phyloP scores from a whole-genome alignment of 2,113 vertebrate genomes.

The Gobio gobio region DNA sequence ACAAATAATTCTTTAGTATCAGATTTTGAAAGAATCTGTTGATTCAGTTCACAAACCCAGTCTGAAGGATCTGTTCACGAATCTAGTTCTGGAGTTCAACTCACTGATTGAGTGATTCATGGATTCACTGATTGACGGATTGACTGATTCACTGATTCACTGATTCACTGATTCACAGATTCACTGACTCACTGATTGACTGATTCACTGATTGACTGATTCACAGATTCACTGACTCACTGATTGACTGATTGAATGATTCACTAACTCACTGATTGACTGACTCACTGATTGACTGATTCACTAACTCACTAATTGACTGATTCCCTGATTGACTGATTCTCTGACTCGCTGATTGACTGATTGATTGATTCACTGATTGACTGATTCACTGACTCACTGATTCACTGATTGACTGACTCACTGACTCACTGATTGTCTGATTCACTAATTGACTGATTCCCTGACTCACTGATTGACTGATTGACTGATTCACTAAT shows the following conservation, averaged over 20 bases:
- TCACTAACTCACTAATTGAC: too few relatives aligned
- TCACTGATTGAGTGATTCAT: background rate
- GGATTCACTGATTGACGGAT: too few relatives aligned
- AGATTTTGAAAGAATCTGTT: background rate
- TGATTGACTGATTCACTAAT: background rate
- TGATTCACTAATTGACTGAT: background rate
- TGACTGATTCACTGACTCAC: background rate
- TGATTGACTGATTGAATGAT: too few relatives aligned
- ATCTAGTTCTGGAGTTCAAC: background rate
- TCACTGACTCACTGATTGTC: background rate
- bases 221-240: too few relatives aligned
- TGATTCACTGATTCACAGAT: too few relatives aligned
- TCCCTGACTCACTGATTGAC: background rate
- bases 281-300: too few relatives aligned
- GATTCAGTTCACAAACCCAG: background rate
- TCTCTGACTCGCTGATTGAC: too few relatives aligned
- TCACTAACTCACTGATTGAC: too few relatives aligned
- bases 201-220: too few relatives aligned
- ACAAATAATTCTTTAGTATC: background rate
- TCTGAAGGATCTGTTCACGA: background rate
- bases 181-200: too few relatives aligned
- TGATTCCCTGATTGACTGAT: too few relatives aligned
- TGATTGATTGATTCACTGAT: background rate
- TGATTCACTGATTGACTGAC: background rate
- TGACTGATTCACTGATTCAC: too few relatives aligned